phyloP scores from a whole-genome alignment of 2,888 invertebrate genomes.

The Nomada fucata region DNA sequence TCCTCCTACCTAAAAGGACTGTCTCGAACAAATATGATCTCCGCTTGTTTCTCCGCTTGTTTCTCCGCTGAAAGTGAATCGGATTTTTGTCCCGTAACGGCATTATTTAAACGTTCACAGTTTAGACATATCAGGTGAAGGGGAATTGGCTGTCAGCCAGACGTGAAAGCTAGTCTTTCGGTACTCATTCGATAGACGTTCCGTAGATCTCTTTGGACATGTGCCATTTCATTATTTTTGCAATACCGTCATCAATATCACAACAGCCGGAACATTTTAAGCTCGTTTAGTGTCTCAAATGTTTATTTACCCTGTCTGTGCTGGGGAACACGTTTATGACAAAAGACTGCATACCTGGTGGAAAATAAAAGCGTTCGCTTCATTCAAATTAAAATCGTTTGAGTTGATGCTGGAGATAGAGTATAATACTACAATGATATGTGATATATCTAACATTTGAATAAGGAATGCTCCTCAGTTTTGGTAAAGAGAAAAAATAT shows the following conservation, averaged over 20 bases:
- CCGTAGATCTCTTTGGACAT: conserved; percentile 52
- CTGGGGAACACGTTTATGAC: no score
- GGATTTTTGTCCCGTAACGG: conserved; percentile 44
- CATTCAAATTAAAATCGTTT: no score
- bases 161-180: conserved; percentile 36
- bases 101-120: conserved; percentile 41
- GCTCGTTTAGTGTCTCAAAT: background rate
- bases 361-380: no score
- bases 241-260: conserved; percentile 36
- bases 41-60: background rate
- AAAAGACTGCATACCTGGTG: no score
- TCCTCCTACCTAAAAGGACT: conserved; percentile 22
- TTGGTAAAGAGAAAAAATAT: no score
- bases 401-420: no score
- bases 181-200: conserved; percentile 46
- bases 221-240: conserved; percentile 67
- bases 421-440: no score
- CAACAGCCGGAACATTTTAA: conserved; percentile 14
- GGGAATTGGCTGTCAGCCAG: conserved; percentile 53
- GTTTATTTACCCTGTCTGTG: background rate
- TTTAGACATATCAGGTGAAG: conserved; percentile 46
- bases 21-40: conserved; percentile 11
- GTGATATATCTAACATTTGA: no score
- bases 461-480: no score
- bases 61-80: conserved; percentile 1